phyloP scores from a whole-genome alignment of 2,888 invertebrate species.

The Ichneumoninae sp. region DNA sequence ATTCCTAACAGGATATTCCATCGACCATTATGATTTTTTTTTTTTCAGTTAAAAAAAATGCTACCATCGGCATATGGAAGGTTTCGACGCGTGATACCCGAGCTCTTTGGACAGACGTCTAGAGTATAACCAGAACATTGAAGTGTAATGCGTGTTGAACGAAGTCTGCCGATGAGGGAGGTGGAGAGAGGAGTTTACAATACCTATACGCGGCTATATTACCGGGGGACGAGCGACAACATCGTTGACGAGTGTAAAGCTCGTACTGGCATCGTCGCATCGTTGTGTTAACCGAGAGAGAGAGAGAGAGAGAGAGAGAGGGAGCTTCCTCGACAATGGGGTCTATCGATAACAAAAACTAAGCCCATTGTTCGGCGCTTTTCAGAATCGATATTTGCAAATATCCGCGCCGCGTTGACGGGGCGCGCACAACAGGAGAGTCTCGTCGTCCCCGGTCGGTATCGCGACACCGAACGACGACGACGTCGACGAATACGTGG shows the following conservation, averaged over 20 bases:
- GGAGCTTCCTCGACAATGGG: constrained; percentile 67
- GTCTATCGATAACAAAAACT: constrained; percentile 83
- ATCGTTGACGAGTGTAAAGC: constrained; percentile 57
- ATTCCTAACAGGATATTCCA: not conserved
- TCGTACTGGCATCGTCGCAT: constrained; percentile 48
- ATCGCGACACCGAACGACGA: constrained; percentile 58
- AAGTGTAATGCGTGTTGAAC: constrained; percentile 62
- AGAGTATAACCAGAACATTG: constrained; percentile 45
- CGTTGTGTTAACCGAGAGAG: constrained; percentile 45
- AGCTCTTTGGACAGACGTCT: constrained; percentile 54
- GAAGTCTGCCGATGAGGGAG: constrained; percentile 34
- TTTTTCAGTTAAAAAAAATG: not conserved
- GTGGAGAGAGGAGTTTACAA: constrained; percentile 20
- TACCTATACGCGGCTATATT: constrained; percentile 49
- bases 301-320: constrained; percentile 3
- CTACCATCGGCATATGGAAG: not conserved
- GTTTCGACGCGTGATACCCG: constrained; percentile 28
- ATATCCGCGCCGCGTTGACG: constrained; percentile 74
- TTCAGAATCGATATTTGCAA: constrained; percentile 84
- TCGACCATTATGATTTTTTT: not conserved
- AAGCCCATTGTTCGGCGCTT: constrained; percentile 83
- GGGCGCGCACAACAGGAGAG: constrained; percentile 50
- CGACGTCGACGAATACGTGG: constrained; percentile 59
- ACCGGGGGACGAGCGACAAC: constrained; percentile 56
- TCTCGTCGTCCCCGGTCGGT: constrained; percentile 45